Base-by-base conservation (phyloP, 1,140 invertebrate species). In the Atta texana region DNA sequence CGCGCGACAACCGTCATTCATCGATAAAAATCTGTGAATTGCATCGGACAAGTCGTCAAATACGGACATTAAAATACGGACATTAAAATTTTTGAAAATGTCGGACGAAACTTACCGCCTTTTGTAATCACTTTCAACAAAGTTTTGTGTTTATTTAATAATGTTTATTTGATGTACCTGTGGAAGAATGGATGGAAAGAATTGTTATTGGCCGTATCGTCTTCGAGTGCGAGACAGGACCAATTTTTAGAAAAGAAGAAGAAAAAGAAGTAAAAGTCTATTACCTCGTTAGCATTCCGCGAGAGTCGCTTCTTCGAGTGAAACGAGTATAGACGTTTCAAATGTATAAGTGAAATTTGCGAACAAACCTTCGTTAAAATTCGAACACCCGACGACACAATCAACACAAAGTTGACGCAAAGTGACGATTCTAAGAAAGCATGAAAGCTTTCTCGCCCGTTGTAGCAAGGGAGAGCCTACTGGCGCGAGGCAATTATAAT, bases 401-500 rank as follows among this genome's bases (percentile, higher is more conserved):
- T 12, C 10, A 34, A 28, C 18, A 57, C 14, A 24, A 24, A 24
- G 24, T 24, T 24, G 0, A 24, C 24, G 24, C 24, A 24, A 24
- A 24, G 57, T 21, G 49, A 78, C 63, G 55, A 86, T 90, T 86
- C 84, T 66, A 90, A 75, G 91, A 92, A 92, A 92, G 86, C 90
- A 87, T 87, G 69, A 87, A 75, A 81, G 89, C 90, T 93, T 93
- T 92, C 91, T 89, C 87, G 84, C 89, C 92, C 63, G 80, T 21
- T 78, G 66, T 86, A 75, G 72, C 84, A 74, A 2, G 88, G 84
- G 89, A 92, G 92, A 93, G 92, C 93, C 93, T 92, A 91, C 92
- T 92, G 92, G 91, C 72, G 90, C 92, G 84, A 89, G 92, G 93
- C 93, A 92, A 93, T 94, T 92, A 92, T 94, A 94, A 95, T 94